Evolutionary conservation across 2,888 invertebrate species (phyloP).

Genomic region (Onthophagus sagittarius): DNA sequence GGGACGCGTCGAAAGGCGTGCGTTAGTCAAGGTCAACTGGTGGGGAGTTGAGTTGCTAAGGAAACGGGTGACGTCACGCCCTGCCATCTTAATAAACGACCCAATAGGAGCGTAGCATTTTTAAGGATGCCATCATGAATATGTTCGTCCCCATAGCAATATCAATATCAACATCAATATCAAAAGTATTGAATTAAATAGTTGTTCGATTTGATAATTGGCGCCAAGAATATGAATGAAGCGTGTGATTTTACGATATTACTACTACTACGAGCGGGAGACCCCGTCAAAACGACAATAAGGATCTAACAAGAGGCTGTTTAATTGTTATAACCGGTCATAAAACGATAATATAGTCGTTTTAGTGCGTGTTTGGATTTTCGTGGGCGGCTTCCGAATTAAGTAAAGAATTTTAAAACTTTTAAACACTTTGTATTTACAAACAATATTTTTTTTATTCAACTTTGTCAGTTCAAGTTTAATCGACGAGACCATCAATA

Average conservation of each 20-base stretch:
- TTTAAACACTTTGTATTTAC: too few relatives aligned
- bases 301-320: conserved; percentile 29
- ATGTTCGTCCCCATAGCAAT: background rate
- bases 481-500: background rate
- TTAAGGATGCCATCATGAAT: background rate
- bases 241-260: background rate
- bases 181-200: background rate
- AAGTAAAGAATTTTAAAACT: too few relatives aligned
- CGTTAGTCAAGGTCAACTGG: background rate
- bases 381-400: conserved; percentile 27
- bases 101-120: background rate
- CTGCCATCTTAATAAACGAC: background rate
- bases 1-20: background rate
- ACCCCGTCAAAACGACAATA: conserved; percentile 7
- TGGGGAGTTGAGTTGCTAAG: background rate
- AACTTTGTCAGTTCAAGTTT: background rate
- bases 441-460: background rate
- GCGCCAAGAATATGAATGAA: too few relatives aligned
- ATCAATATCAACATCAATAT: background rate
- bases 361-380: conserved; percentile 41
- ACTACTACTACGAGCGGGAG: background rate
- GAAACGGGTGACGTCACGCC: background rate
- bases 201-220: too few relatives aligned
- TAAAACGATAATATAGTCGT: conserved; percentile 42
- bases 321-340: conserved; percentile 42